These are phyloP conservation scores for Hirundo rustica DNA, from an alignment of 2,797 vertebrate species.

Conservation along the genomic window DNA sequence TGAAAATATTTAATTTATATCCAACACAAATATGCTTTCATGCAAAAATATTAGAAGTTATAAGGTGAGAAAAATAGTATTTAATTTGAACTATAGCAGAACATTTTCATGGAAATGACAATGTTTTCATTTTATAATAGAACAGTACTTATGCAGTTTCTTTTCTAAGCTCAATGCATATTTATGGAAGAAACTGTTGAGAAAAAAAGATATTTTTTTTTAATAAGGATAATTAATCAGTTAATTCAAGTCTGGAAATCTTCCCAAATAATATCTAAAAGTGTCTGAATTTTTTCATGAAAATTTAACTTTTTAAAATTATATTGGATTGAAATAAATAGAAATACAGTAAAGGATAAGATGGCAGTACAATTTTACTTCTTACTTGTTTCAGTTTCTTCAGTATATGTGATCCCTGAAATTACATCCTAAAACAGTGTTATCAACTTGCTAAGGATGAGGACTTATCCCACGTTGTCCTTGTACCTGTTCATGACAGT, in stretches of 20 bases:
- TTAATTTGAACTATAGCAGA: not conserved
- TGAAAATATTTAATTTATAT: not conserved
- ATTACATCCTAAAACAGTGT: not conserved
- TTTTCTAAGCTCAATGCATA: not conserved
- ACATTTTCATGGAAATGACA: not conserved
- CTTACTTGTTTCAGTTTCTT: not conserved
- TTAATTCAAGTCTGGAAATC: not conserved
- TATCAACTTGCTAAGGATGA: not conserved
- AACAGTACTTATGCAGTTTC: fast-evolving
- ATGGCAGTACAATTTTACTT: not conserved
- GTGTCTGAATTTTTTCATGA: not conserved
- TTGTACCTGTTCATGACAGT: fast-evolving
- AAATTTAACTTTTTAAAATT: not conserved
- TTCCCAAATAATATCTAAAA: not conserved
- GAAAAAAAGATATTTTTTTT: not conserved
- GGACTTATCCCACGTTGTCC: not conserved
- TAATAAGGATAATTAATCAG: not conserved
- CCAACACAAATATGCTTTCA: not conserved
- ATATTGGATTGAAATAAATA: not conserved
- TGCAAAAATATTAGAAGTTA: not conserved
- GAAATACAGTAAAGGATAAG: not conserved
- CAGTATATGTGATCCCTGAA: not conserved
- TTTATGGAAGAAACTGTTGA: not conserved
- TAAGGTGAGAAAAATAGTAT: not conserved
- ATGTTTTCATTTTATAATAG: not conserved